A percentile compares a stretch with the other conserved stretches of the same genome.
Conservation (phyloP, 2,888 invertebrate genomes). For the Dicyrtoma fusca region DNA sequence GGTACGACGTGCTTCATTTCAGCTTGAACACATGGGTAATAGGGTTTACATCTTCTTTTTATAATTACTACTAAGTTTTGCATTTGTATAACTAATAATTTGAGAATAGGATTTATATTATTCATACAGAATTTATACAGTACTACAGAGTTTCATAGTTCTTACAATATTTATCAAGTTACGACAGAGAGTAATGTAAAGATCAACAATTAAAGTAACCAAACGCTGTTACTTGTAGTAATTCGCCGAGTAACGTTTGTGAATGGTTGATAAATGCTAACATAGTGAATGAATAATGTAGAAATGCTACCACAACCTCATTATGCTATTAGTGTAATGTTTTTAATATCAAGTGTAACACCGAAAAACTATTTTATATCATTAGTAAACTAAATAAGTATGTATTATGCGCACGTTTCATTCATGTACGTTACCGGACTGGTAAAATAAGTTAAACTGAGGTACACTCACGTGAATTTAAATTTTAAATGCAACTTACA, state of each 20-base stretch:
- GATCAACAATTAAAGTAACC: neutral
- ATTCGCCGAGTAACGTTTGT: neutral
- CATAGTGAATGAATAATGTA: constrained; percentile 3
- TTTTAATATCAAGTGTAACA: constrained; percentile 11
- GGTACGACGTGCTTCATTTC: constrained; percentile 4
- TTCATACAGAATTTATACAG: too few species aligned
- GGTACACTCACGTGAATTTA: neutral
- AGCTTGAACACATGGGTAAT: constrained; percentile 15
- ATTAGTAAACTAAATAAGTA: too few species aligned
- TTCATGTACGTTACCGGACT: too few species aligned
- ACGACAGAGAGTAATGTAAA: neutral
- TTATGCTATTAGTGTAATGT: constrained; percentile 12
- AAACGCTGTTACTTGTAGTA: neutral
- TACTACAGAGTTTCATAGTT: neutral
- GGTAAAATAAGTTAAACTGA: too few species aligned
- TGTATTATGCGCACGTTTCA: too few species aligned
- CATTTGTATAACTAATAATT: neutral
- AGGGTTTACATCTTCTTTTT: neutral
- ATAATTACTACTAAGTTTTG: too few species aligned
- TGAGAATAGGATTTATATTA: neutral
- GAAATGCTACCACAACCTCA: constrained; percentile 28
- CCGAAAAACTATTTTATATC: too few species aligned
- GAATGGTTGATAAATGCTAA: constrained; percentile 4
- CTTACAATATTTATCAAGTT: neutral
- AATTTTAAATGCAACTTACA: neutral